Conservation (phyloP, 1,140 invertebrate genomes). For the Contarinia nasturtii region DNA sequence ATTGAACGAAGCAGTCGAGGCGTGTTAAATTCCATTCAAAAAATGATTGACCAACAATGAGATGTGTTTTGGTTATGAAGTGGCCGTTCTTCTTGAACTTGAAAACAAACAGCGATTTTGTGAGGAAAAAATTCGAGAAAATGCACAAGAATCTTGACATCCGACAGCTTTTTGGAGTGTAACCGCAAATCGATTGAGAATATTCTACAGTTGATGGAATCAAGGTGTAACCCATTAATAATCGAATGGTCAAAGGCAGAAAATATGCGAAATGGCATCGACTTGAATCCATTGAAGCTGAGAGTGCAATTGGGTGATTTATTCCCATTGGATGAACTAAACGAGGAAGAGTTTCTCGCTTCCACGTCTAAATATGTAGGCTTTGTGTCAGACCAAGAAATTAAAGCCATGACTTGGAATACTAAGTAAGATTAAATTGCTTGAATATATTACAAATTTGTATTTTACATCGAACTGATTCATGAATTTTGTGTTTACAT, state of each 20-base stretch:
- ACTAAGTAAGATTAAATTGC: no score
- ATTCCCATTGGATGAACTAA: no score
- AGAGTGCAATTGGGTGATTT: neutral
- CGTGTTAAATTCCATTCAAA: no score
- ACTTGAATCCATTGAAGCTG: neutral
- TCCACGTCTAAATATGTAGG: no score
- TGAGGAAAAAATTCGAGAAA: neutral
- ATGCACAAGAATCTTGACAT: neutral
- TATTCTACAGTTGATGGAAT: neutral
- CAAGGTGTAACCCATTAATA: neutral
- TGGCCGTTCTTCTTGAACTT: neutral
- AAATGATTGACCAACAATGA: neutral
- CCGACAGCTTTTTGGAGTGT: neutral
- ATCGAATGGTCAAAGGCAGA: neutral
- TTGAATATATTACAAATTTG: no score
- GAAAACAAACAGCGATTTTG: neutral
- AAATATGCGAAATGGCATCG: neutral
- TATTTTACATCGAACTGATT: no score
- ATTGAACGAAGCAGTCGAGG: no score
- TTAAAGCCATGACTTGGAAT: no score
- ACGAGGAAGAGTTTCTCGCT: no score
- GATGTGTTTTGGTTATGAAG: neutral
- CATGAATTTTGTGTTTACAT: no score
- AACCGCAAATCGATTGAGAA: neutral
- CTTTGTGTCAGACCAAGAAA: no score